Conservation (phyloP, 2,113 vertebrate species). For the Syngnathoides biaculeatus region DNA sequence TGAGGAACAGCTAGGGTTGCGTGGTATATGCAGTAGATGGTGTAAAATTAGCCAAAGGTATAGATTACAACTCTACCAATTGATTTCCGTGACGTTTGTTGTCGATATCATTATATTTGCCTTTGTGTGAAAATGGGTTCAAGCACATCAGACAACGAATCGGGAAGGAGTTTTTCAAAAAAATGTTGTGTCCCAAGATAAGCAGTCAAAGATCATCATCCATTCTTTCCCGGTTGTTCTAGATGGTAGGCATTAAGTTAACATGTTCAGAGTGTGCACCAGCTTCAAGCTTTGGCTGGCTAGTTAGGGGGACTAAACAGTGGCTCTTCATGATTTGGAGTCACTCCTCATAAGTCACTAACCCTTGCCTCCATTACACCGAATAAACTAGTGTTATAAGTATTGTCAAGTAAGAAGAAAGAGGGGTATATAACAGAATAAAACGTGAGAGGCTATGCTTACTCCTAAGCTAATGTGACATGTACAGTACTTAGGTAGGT, state of each 20-base stretch:
- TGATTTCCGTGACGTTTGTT: background rate
- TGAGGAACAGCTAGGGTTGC: background rate
- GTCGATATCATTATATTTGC: background rate
- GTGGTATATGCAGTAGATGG: background rate
- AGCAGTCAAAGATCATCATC: no score
- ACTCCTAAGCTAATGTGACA: background rate
- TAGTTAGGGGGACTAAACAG: background rate
- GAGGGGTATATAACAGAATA: background rate
- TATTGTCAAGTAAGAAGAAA: background rate
- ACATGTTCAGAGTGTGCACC: background rate
- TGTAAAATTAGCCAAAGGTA: background rate
- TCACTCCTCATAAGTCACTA: background rate
- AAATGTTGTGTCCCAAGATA: no score
- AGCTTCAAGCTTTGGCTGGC: background rate
- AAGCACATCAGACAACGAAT: background rate
- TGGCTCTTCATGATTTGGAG: no score
- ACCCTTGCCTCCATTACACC: background rate
- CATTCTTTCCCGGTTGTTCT: background rate
- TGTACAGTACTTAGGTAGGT: background rate
- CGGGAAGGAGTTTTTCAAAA: no score
- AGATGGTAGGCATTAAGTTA: background rate
- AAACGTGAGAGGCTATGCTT: background rate
- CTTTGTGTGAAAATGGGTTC: background rate
- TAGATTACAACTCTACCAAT: no score
- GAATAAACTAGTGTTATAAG: background rate